Evolutionary conservation across 2,888 invertebrate species (phyloP).

Genomic region (Athalia circularis): DNA sequence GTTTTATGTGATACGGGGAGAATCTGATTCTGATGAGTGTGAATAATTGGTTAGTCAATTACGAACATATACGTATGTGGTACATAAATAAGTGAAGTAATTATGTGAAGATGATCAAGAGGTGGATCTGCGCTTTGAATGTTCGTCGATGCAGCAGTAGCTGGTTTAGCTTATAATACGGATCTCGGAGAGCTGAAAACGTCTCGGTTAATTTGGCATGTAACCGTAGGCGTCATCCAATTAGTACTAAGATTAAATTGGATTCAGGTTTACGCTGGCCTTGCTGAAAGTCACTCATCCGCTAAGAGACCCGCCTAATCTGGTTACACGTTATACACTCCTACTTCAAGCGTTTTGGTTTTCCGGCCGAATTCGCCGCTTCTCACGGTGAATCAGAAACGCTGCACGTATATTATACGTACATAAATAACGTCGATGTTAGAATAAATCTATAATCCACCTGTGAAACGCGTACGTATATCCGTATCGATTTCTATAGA

Average conservation of each 20-base stretch:
- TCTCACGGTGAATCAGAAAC: neutral
- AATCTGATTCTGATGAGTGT: no score
- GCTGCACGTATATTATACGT: neutral
- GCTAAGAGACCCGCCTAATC: conserved; percentile 70
- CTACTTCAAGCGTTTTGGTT: conserved; percentile 55
- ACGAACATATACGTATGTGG: no score
- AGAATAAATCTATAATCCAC: no score
- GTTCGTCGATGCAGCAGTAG: neutral
- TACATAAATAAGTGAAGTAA: no score
- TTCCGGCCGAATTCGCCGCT: neutral
- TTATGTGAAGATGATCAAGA: no score
- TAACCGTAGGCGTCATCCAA: conserved; percentile 70
- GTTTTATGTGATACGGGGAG: no score
- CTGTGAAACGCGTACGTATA: neutral
- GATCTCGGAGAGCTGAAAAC: neutral
- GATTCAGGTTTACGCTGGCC: conserved; percentile 65
- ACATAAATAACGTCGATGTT: neutral
- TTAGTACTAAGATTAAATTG: conserved; percentile 72
- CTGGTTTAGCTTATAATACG: no score
- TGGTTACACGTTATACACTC: conserved; percentile 57
- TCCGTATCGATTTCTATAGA: neutral
- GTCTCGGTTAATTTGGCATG: conserved; percentile 67
- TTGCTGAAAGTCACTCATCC: conserved; percentile 70
- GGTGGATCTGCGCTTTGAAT: neutral
- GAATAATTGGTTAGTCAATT: no score